Base-by-base conservation (phyloP, 2,797 vertebrate genomes). In the Paedocypris micromegethes region DNA sequence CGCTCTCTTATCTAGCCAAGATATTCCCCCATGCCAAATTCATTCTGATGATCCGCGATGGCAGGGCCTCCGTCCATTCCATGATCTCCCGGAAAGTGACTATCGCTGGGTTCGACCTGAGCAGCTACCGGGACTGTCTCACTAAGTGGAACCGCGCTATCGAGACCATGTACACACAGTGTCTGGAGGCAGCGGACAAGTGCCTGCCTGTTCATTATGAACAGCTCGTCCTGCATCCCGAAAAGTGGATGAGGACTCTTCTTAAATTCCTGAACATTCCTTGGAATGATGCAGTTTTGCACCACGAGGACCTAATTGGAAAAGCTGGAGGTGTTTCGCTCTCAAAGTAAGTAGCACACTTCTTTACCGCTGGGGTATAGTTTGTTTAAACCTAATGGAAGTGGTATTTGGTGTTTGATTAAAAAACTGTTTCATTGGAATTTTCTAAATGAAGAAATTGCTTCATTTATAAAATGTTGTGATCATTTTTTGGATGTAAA, bases 11-110 rank as follows among this genome's bases (percentile, higher is more conserved):
- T 68, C 89, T 99, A n/a, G 93, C 96, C 59, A 93, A 93, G 72
- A 95, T 98, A 62, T 99, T 98, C 77, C 97, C 96, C 37, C 93
- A 90, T n/a, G 94, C 96, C 87, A 98, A 93, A 80, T 99, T 99
- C 77, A 84, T 99, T 55, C 90, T 98, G 0, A 99, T 99, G 97
- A 88, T 98, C 0, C 88, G 95, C 51, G 97, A 99, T 4, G 97
- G 96, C 2, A 90, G 97, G 1, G 96, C 97, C 0, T 97, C 96
- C 0, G 96, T 99, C 60, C 94, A 99, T 70, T 98, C 95, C 44
- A 98, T 99, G 97, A 99, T 99, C 80, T 98, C 97, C 23, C 89
- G 95, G 41, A 98, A 97, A 77, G 97, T 99, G 70, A 99, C 97
- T 0, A 98, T 99, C 4, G 95, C 97, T 0, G 97, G 96, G 0